Base-by-base conservation (phyloP, 2,797 vertebrate genomes). In the Phalanger gymnotis region DNA sequence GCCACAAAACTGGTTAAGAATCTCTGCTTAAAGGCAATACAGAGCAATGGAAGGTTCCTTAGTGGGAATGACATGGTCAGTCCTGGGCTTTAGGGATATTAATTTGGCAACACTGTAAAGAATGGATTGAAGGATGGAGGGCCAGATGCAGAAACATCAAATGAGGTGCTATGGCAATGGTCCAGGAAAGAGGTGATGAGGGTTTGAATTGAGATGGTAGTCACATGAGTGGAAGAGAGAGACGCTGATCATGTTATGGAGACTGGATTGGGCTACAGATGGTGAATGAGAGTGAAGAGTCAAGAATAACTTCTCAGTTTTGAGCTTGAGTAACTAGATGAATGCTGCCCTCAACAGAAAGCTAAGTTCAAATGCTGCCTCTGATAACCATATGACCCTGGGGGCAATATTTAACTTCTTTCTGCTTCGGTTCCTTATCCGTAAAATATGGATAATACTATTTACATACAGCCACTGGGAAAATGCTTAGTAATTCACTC, bases 261-360 rank as follows among this genome's bases (percentile, higher is more conserved):
- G 40, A 14, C 9, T 27, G 25, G n/a, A 51, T 11, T 27, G 73
- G 19, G n/a, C 34, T 73, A 22, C 22, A 13, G 40, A 9, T 47
- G 25, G 9, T 47, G n/a, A 87, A 47, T 27, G n/a, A 47, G 40
- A 47, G 40, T 40, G 40, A 81, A 3, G 9, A 47, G 73, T 27
- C 22, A 27, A 51, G 40, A 94, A 40, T 92, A 95, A 96, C n/a
- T 73, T 31, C 90, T 56, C 12, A 93, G 90, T 92, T 95, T 81
- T 61, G 4, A 73, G n/a, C 51, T 66, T 54, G 57, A 12, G 40
- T 27, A 25, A 47, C 73, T 4, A 87, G 73, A 27, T 25, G 73
- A 87, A 47, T 2, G 31, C 12, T 47, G 40, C 25, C 40, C 40
- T 87, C 7, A 87, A 51, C 40, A 47, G 9, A 87, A 47, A 87